Percentiles rank a stretch among this genome's conserved stretches.
Conservation (phyloP, 2,797 vertebrate genomes). For the Lemur catta region DNA sequence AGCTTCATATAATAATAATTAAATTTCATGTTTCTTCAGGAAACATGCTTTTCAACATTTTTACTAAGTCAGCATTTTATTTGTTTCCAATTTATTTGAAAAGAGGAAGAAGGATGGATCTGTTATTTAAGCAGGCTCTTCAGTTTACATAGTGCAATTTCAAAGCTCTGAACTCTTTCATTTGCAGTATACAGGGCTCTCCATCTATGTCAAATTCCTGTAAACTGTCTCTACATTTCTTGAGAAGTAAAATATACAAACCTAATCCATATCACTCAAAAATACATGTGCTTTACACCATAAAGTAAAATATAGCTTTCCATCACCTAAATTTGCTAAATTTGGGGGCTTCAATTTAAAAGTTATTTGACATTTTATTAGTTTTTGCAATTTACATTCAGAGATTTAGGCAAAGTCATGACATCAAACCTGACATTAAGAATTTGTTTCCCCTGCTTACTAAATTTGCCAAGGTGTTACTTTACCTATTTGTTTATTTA, state of each 20-base stretch:
- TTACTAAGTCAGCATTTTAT: constrained; percentile 68
- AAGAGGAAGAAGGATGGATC: constrained; percentile 48
- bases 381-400: constrained; percentile 5
- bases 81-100: constrained; percentile 59
- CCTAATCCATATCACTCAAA: constrained; percentile 58
- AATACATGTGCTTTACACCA: background rate
- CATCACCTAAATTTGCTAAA: background rate
- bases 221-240: constrained; percentile 43
- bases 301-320: background rate
- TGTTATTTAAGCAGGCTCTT: constrained; percentile 61
- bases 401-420: background rate
- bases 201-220: constrained; percentile 67
- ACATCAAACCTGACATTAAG: background rate
- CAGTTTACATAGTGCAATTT: constrained; percentile 63
- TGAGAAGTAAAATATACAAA: constrained; percentile 44
- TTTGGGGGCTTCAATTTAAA: background rate
- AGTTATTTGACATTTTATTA: background rate
- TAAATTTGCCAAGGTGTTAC: background rate
- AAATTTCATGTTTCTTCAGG: constrained; percentile 65
- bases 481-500: background rate
- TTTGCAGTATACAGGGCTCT: constrained; percentile 7
- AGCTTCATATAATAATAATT: constrained; percentile 63
- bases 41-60: constrained; percentile 44
- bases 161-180: constrained; percentile 67
- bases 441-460: background rate